phyloP scores from a whole-genome alignment of 2,113 vertebrate species.

The Ovibos moschatus region DNA sequence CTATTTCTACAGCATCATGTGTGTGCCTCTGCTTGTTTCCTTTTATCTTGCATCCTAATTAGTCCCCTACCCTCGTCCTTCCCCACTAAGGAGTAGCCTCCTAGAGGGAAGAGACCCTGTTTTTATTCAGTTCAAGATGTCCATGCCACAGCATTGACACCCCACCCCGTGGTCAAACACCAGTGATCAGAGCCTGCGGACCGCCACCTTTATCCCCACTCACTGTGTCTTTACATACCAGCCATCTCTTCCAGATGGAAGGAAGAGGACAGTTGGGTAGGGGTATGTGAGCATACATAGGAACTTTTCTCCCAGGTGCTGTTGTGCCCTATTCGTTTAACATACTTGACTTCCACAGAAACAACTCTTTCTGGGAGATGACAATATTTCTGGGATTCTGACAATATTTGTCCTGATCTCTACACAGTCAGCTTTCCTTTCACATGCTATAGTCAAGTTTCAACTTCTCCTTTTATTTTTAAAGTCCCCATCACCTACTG shows the following conservation, averaged over 20 bases:
- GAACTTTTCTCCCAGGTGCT: background rate
- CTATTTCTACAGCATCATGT: background rate
- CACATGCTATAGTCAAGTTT: conserved; percentile 38
- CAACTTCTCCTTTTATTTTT: conserved; percentile 62
- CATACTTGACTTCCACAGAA: conserved; percentile 34
- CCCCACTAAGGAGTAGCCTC: background rate
- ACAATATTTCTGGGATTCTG: background rate
- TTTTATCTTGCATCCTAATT: background rate
- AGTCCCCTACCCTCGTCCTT: background rate
- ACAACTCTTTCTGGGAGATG: background rate
- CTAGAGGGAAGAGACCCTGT: background rate
- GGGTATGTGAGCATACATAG: background rate
- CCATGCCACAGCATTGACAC: no score
- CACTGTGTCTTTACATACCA: background rate
- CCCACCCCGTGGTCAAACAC: background rate
- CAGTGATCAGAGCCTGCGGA: background rate
- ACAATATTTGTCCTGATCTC: conserved; percentile 32
- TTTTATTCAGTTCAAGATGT: background rate
- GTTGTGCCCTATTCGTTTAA: background rate
- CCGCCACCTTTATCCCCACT: background rate
- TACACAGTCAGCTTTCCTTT: conserved; percentile 37
- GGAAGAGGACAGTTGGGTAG: background rate
- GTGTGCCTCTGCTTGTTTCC: background rate
- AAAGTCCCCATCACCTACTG: conserved; percentile 50
- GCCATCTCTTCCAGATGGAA: background rate